Base-by-base conservation (phyloP, 2,888 invertebrate species). In the Ornithoptera priamus region DNA sequence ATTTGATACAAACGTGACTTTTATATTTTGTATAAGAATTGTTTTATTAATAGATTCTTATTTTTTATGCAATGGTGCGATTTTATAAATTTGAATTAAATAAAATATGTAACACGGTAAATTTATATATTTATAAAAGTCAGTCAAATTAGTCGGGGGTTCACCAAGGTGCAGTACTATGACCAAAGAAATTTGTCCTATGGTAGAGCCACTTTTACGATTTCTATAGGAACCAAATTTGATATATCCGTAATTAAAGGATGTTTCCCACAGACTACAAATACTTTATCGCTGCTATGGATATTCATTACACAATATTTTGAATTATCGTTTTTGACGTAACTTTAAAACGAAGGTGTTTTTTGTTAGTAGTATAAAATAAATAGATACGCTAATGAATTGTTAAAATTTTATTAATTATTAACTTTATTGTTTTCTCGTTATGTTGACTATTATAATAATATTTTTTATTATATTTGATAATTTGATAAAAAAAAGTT, bases 21-120 rank as follows among this genome's bases (percentile, higher is more conserved):
- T 22, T 17, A 30, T 58, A 65, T 65, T 39, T 57, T 56, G n/a
- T 66, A 50, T 50, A 20, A 36, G 17, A 56, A 53, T 50, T 63
- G 53, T 53, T 53, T 53, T 18, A n/a, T 18, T 6, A 53, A 53
- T n/a, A 46, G 12, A 46, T 15, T 15, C 53, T n/a, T 53, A n/a
- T 10, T n/a, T n/a, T 15, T 53, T n/a, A 7, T n/a, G 53, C 18
- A n/a, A 53, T 18, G 1, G 18, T 7, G 53, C 2, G n/a, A n/a
- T 53, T 5, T 18, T n/a, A n/a, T 18, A n/a, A 53, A 18, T 7
- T n/a, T 53, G 4, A 18, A 53, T 53, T n/a, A n/a, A 53, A 53
- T 18, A n/a, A 53, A 53, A 6, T 53, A 18, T n/a, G 8, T 53
- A 12, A n/a, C 18, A 53, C 5, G 18, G 18, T 53, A 53, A 53